phyloP scores from a whole-genome alignment of 2,797 vertebrate species.

The Aeoliscus strigatus region DNA sequence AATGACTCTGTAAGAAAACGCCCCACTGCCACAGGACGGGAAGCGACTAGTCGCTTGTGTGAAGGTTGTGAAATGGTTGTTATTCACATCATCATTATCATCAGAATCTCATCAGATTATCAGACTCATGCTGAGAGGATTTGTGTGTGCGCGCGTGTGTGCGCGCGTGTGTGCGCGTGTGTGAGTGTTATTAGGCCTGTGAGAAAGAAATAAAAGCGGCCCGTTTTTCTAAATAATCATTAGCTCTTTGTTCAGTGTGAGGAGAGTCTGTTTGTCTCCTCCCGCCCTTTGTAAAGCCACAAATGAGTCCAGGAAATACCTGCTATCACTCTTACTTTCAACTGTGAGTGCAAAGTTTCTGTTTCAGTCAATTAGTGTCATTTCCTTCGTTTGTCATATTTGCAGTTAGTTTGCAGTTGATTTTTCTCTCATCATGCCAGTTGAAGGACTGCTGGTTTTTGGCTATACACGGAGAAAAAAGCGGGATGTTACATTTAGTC shows the following conservation, averaged over 20 bases:
- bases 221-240: no score
- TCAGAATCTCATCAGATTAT: slow-evolving; percentile 52
- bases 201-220: no score
- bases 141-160: slow-evolving; percentile 9
- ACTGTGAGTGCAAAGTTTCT: no score
- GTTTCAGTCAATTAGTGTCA: no score
- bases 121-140: slow-evolving; percentile 12
- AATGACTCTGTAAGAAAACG: no score
- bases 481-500: neutral
- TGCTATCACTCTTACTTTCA: no score
- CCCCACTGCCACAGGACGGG: no score
- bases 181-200: neutral
- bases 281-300: slow-evolving; percentile 6
- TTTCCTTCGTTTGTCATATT: neutral
- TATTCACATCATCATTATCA: slow-evolving; percentile 48
- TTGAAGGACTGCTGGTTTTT: slow-evolving; percentile 18
- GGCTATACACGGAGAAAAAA: neutral
- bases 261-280: slow-evolving; percentile 1
- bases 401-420: neutral
- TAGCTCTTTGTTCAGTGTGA: no score
- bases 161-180: slow-evolving; percentile 1
- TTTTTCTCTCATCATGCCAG: slow-evolving; percentile 15
- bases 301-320: neutral
- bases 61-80: slow-evolving; percentile 34
- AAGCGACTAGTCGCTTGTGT: no score